Evolutionary conservation across 2,797 vertebrate genomes (phyloP).

Genomic region (Bovichtus variegatus): DNA sequence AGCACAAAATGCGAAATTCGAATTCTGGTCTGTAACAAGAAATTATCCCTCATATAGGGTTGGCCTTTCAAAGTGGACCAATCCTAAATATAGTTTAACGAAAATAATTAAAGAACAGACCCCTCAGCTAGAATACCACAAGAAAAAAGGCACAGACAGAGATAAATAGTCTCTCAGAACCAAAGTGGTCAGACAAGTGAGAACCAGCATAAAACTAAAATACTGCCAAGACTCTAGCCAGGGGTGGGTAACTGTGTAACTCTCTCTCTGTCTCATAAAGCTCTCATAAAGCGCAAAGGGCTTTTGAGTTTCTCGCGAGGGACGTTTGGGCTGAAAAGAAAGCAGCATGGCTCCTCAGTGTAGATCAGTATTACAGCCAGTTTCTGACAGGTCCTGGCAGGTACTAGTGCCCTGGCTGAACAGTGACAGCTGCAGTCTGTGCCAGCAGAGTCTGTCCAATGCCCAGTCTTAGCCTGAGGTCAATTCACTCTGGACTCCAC

Average conservation of each 20-base stretch:
- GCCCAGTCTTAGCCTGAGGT: constrained; percentile 59
- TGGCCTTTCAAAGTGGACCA: constrained; percentile 7
- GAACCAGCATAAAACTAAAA: constrained; percentile 43
- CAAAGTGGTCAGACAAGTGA: constrained; percentile 58
- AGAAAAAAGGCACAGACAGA: constrained; percentile 50
- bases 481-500: constrained; percentile 51
- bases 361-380: constrained; percentile 75
- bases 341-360: constrained; percentile 74
- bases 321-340: constrained; percentile 76
- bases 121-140: constrained; percentile 14
- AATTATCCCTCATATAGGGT: constrained; percentile 12
- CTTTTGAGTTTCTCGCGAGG: constrained; percentile 72
- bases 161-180: constrained; percentile 73
- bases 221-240: constrained; percentile 61
- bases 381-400: constrained; percentile 79
- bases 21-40: background rate
- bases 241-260: constrained; percentile 59
- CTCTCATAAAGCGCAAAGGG: constrained; percentile 71
- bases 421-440: constrained; percentile 65
- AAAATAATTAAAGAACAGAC: constrained; percentile 32
- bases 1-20: constrained; percentile 19
- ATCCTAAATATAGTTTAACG: constrained; percentile 36
- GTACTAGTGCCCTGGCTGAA: constrained; percentile 62
- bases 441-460: constrained; percentile 73
- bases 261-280: constrained; percentile 66